Conservation (phyloP, 1,140 invertebrate species). For the Zaprionus tsacasi region DNA sequence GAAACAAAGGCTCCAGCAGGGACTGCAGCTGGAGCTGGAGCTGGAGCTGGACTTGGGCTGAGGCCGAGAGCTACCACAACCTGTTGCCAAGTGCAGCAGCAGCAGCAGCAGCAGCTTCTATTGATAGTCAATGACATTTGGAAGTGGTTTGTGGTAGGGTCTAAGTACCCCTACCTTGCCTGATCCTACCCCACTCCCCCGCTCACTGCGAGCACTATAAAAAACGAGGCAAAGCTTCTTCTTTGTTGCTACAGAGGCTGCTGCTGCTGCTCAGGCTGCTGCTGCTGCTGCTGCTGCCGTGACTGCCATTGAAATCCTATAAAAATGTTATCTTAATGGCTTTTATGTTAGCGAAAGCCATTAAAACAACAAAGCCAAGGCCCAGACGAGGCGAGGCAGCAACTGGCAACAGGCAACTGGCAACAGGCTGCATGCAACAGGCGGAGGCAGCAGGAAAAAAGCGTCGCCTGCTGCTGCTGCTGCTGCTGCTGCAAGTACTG, state of each 20-base stretch:
- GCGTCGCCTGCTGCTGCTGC: constrained; percentile 45
- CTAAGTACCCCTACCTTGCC: background rate
- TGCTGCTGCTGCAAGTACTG: constrained; percentile 64
- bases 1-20: constrained; percentile 68
- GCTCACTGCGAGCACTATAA: constrained; percentile 43
- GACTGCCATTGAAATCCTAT: constrained; percentile 83
- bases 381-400: constrained; percentile 39
- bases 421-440: constrained; percentile 49
- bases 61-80: constrained; percentile 37
- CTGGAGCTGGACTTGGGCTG: constrained; percentile 15
- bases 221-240: constrained; percentile 77
- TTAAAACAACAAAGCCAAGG: constrained; percentile 78
- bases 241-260: constrained; percentile 61
- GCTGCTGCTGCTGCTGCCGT: constrained; percentile 60
- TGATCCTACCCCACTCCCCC: background rate
- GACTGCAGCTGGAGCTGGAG: constrained; percentile 17
- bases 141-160: constrained; percentile 75
- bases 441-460: constrained; percentile 43
- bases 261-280: constrained; percentile 28
- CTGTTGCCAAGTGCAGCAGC: constrained; percentile 60
- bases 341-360: constrained; percentile 84
- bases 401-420: constrained; percentile 36
- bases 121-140: constrained; percentile 83
- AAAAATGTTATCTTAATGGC: constrained; percentile 84
- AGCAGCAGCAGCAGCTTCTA: constrained; percentile 72